phyloP scores from a whole-genome alignment of 2,888 invertebrate genomes.

The Villa cingulata region DNA sequence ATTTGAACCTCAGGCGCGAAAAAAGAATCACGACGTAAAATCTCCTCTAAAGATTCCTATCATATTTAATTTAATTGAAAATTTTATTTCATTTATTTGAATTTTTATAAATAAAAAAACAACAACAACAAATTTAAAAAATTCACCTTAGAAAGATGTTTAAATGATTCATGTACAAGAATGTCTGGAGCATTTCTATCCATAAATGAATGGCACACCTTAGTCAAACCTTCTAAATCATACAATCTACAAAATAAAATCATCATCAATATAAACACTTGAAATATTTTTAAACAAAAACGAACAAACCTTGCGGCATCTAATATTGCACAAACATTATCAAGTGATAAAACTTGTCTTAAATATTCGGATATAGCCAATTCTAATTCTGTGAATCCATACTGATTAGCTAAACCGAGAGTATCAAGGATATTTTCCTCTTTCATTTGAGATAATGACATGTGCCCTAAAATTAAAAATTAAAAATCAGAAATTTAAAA shows the following conservation, averaged over 20 bases:
- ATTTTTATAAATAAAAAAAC: not conserved
- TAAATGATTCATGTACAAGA: constrained; percentile 70
- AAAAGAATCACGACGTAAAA: constrained; percentile 86
- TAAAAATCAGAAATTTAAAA: not conserved
- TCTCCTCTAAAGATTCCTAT: constrained; percentile 59
- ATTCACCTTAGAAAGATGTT: constrained; percentile 59
- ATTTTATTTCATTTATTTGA: constrained; percentile 14
- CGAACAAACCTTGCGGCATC: constrained; percentile 53
- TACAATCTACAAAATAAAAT: constrained; percentile 39
- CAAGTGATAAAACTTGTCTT: constrained; percentile 68
- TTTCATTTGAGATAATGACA: constrained; percentile 50
- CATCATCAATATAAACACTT: not conserved
- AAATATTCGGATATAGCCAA: constrained; percentile 85
- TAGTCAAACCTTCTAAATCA: constrained; percentile 48
- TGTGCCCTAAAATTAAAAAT: constrained; percentile 40
- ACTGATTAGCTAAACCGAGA: constrained; percentile 84
- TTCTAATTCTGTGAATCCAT: constrained; percentile 87
- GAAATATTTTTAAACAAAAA: not conserved
- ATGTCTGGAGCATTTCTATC: constrained; percentile 81
- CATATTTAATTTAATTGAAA: constrained; percentile 27
- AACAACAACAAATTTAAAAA: constrained; percentile 24
- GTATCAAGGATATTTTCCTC: constrained; percentile 58
- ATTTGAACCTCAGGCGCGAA: constrained; percentile 93
- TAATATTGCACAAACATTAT: constrained; percentile 89
- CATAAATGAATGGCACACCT: constrained; percentile 79